phyloP scores from a whole-genome alignment of 1,140 invertebrate species.

The Drosophila sturtevanti region DNA sequence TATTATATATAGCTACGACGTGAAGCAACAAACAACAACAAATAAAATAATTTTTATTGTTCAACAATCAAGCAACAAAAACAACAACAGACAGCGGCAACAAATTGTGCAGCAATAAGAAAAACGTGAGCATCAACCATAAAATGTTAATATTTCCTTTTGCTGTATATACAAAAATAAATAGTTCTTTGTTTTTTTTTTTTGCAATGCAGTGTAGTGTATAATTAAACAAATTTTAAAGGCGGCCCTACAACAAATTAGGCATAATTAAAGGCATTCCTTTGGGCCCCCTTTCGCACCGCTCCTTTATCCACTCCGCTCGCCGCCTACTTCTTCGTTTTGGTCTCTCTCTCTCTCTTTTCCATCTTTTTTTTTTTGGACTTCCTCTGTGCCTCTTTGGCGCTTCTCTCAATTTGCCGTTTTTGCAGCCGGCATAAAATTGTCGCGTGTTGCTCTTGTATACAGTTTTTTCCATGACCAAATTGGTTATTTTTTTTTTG shows the following conservation, averaged over 20 bases:
- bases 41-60: constrained; percentile 18
- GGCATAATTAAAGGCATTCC: constrained; percentile 59
- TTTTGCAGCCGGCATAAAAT: constrained; percentile 65
- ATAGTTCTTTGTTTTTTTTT: constrained; percentile 6
- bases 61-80: constrained; percentile 18
- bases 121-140: constrained; percentile 58
- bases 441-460: constrained; percentile 70
- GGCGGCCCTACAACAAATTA: constrained; percentile 76
- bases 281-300: not conserved
- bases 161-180: too few relatives aligned
- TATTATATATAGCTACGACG: not conserved
- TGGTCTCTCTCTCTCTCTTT: too few relatives aligned
- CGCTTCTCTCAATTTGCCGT: constrained; percentile 11
- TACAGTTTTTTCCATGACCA: constrained; percentile 27
- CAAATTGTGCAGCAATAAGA: constrained; percentile 40
- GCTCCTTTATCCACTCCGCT: not conserved
- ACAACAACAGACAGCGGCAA: not conserved
- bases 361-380: too few relatives aligned
- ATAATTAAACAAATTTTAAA: constrained; percentile 45
- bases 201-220: constrained; percentile 25
- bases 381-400: not conserved
- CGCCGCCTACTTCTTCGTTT: constrained; percentile 36
- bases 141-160: not conserved
- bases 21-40: constrained; percentile 27
- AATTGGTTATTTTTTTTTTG: constrained; percentile 5